Percentiles rank a stretch among this genome's conserved stretches.
Conservation (phyloP, 2,797 vertebrate species). For the Gephyroberyx darwinii region DNA sequence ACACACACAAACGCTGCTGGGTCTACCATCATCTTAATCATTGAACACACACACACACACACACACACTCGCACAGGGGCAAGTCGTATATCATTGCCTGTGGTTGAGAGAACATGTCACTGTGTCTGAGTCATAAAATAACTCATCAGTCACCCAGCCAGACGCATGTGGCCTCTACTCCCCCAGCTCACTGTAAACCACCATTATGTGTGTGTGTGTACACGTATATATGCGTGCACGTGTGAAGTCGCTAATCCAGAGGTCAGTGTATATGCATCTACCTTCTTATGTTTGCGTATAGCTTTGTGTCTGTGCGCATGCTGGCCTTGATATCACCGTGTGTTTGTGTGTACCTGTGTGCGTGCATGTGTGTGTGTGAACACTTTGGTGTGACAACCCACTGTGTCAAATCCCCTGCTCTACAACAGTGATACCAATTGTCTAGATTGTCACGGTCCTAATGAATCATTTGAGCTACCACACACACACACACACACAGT, state of each 20-base stretch:
- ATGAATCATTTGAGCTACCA: slow-evolving; percentile 53
- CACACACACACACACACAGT: background rate
- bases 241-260: background rate
- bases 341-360: background rate
- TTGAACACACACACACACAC: slow-evolving; percentile 18
- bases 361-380: background rate
- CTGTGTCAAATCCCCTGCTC: slow-evolving; percentile 34
- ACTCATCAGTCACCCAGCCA: slow-evolving; percentile 49
- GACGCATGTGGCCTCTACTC: slow-evolving; percentile 34
- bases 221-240: background rate
- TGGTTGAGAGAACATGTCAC: slow-evolving; percentile 53
- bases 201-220: slow-evolving; percentile 5
- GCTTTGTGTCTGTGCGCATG: background rate
- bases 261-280: background rate
- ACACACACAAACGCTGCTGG: background rate
- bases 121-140: slow-evolving; percentile 40
- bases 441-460: slow-evolving; percentile 43
- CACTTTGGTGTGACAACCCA: background rate
- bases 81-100: slow-evolving; percentile 46
- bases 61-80: slow-evolving; percentile 10
- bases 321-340: background rate
- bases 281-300: background rate
- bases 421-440: slow-evolving; percentile 37
- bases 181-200: slow-evolving; percentile 25
- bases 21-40: slow-evolving; percentile 16